Base-by-base conservation (phyloP, 2,797 vertebrate genomes). In the Centroberyx gerrardi region DNA sequence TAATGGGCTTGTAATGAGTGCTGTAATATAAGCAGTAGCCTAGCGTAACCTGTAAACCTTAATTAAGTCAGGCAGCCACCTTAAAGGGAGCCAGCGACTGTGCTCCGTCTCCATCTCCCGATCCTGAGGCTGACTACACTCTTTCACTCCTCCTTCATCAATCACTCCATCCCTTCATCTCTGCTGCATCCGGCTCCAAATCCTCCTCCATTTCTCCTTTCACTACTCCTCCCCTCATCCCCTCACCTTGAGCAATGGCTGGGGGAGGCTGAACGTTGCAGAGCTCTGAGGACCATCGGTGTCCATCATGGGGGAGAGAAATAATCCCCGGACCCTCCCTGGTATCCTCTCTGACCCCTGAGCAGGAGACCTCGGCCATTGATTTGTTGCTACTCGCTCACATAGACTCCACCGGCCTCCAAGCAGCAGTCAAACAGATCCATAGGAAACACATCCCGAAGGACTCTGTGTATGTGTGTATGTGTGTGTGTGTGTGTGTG, bases 1-100 rank as follows among this genome's bases (percentile, higher is more conserved):
- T 94, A 94, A 93, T 93, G 88, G 88, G 86, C 93, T 90, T 89
- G 89, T 94, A 94, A 95, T 93, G 91, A 93, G 89, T 65, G 62
- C 80, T 84, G 90, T 94, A 93, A 93, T 91, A 92, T 90, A 93
- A 89, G 91, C 89, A 88, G 88, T 88, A 89, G 81, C 81, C 90
- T 90, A 86, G 87, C 85, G 79, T 90, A 93, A 94, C 88, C 93
- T 91, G 93, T 93, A 94, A 94, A 95, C 89, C 85, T 92, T 94
- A 94, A 95, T 94, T 94, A 95, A 94, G 90, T 87, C 88, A 82
- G 87, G 92, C 88, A 87, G 83, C 76, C 90, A 93, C 89, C 91
- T 93, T 93, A 83, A 91, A 92, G 73, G 51, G 74, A 73, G 84
- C 84, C 73, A 58, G 72, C 33, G 14, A 65, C 76, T 76, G 44